A percentile compares a stretch with the other conserved stretches of the same genome.
Conservation (phyloP, 2,888 invertebrate species). For the Callimorpha dominula region DNA sequence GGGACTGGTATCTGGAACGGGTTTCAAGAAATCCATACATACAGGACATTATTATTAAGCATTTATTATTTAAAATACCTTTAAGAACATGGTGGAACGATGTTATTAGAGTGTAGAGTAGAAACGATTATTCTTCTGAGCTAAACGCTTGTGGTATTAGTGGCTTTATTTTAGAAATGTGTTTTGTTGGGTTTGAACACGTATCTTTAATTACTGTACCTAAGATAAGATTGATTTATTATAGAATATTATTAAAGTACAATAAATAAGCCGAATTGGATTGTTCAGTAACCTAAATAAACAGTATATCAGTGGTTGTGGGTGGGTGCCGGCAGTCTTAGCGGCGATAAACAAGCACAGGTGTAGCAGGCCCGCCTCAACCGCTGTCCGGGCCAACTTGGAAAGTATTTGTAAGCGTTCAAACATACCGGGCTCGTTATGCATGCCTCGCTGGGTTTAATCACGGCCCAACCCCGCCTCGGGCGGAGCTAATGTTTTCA, state of each 20-base stretch:
- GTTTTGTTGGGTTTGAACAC: background rate
- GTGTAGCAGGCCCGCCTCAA: conserved; percentile 72
- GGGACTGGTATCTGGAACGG: conserved; percentile 49
- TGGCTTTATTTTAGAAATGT: background rate
- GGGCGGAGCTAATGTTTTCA: conserved; percentile 81
- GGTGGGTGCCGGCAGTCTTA: conserved; percentile 67
- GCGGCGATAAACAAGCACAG: conserved; percentile 79
- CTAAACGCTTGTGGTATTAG: background rate
- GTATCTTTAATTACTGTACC: background rate
- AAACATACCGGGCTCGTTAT: conserved; percentile 83
- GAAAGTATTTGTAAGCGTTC: conserved; percentile 83
- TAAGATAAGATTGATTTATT: conserved; percentile 50
- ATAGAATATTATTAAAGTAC: conserved; percentile 72
- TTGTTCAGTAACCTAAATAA: conserved; percentile 73
- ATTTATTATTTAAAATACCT: background rate
- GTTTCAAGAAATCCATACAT: conserved; percentile 27
- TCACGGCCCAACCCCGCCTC: conserved; percentile 78
- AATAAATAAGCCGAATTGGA: conserved; percentile 70
- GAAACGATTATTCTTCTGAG: background rate
- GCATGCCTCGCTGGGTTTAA: conserved; percentile 85
- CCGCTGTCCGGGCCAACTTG: conserved; percentile 77
- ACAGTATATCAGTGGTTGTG: conserved; percentile 63
- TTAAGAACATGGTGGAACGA: background rate
- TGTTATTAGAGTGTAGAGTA: background rate
- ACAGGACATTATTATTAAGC: conserved; percentile 17